Evolutionary conservation across 2,888 invertebrate species (phyloP).

Genomic region (Eurois occulta): DNA sequence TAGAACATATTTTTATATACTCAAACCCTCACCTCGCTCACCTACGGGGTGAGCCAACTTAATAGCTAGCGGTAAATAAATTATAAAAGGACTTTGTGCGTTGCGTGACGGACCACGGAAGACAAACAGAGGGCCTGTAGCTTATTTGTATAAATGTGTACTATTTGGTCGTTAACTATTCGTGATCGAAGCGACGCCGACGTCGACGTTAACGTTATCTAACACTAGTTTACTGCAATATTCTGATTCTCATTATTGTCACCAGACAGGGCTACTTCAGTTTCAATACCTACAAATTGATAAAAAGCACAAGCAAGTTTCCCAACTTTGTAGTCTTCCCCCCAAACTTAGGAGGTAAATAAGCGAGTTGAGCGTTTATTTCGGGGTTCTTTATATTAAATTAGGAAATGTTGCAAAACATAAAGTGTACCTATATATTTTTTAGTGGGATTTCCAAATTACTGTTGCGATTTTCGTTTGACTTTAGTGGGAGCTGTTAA

Average conservation of each 20-base stretch:
- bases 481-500: no score
- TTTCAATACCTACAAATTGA: background rate
- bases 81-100: no score
- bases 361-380: background rate
- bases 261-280: background rate
- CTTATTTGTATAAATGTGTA: background rate
- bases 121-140: background rate
- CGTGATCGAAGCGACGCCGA: background rate
- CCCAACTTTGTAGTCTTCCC: background rate
- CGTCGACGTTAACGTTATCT: background rate
- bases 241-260: background rate
- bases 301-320: background rate
- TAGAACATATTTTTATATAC: background rate
- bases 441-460: no score
- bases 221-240: background rate
- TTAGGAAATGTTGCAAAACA: background rate
- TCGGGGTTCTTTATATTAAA: background rate
- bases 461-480: no score
- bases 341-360: background rate
- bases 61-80: background rate
- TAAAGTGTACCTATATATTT: background rate
- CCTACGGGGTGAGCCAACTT: no score
- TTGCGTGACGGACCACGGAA: background rate
- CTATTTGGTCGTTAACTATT: slow-evolving; percentile 1
- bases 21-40: no score